Evolutionary conservation across 2,113 vertebrate species (phyloP).

Genomic region (Oncorhynchus tshawytscha): DNA sequence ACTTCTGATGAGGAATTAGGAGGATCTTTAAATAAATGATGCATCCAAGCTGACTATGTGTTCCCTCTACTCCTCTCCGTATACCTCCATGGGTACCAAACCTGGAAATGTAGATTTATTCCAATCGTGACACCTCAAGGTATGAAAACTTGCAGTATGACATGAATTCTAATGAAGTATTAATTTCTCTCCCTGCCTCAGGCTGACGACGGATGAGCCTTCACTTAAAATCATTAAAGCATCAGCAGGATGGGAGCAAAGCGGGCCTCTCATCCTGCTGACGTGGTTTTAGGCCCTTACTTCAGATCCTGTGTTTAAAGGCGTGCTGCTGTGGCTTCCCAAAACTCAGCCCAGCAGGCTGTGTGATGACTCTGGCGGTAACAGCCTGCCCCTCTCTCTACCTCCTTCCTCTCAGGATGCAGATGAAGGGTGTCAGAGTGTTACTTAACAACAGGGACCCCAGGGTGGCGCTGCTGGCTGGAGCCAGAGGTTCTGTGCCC

Average conservation of each 20-base stretch:
- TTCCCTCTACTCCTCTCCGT: neutral
- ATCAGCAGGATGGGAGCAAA: conserved; percentile 25
- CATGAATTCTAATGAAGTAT: conserved; percentile 45
- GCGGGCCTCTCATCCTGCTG: neutral
- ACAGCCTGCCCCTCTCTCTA: neutral
- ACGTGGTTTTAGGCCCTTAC: neutral
- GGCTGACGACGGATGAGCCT: conserved; percentile 25
- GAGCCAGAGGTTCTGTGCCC: no score
- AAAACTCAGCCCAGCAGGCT: conserved; percentile 7
- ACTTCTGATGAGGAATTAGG: neutral
- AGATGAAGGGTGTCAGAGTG: conserved; percentile 1
- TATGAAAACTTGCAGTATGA: conserved; percentile 30
- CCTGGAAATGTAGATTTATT: conserved; percentile 6
- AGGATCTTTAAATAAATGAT: neutral
- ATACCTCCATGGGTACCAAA: neutral
- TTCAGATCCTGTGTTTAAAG: conserved; percentile 6
- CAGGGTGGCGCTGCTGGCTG: no score
- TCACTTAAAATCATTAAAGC: conserved; percentile 43
- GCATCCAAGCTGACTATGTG: neutral
- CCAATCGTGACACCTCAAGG: conserved; percentile 19
- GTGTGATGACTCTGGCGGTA: neutral
- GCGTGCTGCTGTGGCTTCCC: neutral
- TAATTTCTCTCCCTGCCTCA: conserved; percentile 34
- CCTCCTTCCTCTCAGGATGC: neutral
- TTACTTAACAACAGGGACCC: no score